These are phyloP conservation scores for Halcyon leucocephala DNA, from an alignment of 2,797 vertebrate species.

Conservation along the genomic window DNA sequence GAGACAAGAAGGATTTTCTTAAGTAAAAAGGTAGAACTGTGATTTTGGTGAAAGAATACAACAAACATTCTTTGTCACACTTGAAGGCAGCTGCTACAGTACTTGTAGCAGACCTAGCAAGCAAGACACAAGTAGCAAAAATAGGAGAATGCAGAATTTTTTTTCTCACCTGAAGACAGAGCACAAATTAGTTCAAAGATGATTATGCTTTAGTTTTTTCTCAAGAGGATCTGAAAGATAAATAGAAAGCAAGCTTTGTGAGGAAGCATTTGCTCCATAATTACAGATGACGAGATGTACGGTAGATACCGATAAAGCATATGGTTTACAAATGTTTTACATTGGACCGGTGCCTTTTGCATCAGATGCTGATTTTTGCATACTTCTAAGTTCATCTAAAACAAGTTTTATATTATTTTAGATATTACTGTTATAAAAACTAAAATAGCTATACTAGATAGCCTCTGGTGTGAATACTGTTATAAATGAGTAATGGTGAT, in stretches of 20 bases:
- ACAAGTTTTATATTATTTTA: background rate
- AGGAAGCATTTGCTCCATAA: background rate
- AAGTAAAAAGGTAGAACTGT: background rate
- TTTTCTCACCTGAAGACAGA: background rate
- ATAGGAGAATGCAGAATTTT: background rate
- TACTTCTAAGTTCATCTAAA: background rate
- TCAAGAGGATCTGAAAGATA: background rate
- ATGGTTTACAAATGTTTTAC: background rate
- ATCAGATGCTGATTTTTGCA: background rate
- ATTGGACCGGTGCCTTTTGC: background rate
- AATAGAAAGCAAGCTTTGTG: background rate
- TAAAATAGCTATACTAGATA: background rate
- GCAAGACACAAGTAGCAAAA: background rate
- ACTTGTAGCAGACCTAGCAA: background rate
- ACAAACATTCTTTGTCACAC: background rate
- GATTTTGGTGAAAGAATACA: background rate
- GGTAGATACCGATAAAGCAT: background rate
- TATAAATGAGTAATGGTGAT: background rate
- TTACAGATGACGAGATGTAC: background rate
- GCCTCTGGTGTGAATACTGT: background rate
- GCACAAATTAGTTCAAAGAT: background rate
- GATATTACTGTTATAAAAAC: background rate
- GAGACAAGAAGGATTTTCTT: background rate
- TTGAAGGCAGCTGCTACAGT: background rate
- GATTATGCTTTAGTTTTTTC: background rate